Conservation (phyloP, 2,113 vertebrate genomes). For the Callipepla squamata region DNA sequence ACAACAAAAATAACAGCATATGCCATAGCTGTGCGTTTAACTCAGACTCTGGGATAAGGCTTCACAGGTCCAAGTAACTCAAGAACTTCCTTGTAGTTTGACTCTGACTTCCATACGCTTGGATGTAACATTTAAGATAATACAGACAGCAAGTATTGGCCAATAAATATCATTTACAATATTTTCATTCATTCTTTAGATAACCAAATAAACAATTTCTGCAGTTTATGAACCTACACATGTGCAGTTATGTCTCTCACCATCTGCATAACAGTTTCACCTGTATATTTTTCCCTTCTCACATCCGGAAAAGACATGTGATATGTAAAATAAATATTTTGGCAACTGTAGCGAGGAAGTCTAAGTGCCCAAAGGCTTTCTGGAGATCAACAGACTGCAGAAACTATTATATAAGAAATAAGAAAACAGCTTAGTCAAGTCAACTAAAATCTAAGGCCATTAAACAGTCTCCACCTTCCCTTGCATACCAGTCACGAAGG, state of each 20-base stretch:
- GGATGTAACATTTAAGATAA: background rate
- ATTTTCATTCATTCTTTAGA: background rate
- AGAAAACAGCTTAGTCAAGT: background rate
- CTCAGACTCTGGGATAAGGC: background rate
- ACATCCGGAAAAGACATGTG: rapidly evolving
- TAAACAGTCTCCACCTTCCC: background rate
- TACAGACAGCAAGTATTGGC: background rate
- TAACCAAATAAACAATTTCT: background rate
- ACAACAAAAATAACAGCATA: background rate
- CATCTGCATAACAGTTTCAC: background rate
- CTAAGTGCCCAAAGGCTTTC: background rate
- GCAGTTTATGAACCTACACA: background rate
- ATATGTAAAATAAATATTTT: background rate
- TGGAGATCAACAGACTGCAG: background rate
- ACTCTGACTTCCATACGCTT: background rate
- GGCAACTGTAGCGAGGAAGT: background rate
- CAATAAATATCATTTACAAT: background rate
- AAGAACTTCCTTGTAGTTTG: background rate
- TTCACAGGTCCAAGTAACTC: background rate
- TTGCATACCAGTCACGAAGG: background rate
- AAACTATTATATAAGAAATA: background rate
- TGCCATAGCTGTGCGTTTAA: background rate
- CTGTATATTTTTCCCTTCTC: background rate
- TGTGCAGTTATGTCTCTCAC: background rate
- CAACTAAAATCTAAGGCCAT: background rate